A percentile compares a stretch with the other conserved stretches of the same genome.
These are phyloP conservation scores for Embiotoca jacksoni DNA, from an alignment of 2,113 vertebrate genomes.

Conservation along the genomic window DNA sequence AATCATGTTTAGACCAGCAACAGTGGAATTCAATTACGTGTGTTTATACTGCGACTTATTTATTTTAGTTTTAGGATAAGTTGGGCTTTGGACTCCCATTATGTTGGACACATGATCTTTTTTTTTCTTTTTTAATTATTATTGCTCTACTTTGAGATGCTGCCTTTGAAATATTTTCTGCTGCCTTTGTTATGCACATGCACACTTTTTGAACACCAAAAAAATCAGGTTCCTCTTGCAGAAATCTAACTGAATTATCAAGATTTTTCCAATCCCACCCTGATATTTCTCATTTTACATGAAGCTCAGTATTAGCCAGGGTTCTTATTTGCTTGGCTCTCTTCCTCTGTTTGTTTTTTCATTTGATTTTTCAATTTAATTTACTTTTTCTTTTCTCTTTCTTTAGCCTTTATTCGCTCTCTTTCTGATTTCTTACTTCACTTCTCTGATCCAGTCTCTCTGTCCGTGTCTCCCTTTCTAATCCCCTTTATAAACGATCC, in stretches of 20 bases:
- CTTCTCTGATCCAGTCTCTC: conserved; percentile 29
- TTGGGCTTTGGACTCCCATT: background rate
- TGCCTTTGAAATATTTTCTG: background rate
- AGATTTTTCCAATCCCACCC: too few relatives aligned
- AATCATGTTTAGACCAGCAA: conserved; percentile 3
- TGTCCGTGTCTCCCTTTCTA: conserved; percentile 29
- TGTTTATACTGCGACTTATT: conserved; percentile 16
- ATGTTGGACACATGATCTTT: conserved; percentile 14
- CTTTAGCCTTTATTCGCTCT: conserved; percentile 13
- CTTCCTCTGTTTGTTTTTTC: conserved; percentile 1
- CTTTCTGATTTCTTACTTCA: background rate
- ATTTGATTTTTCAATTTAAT: background rate
- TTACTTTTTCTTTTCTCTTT: background rate
- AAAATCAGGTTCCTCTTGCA: too few relatives aligned
- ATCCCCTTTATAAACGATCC: conserved; percentile 69
- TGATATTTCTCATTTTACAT: background rate
- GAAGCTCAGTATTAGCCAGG: background rate
- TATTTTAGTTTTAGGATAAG: conserved; percentile 12
- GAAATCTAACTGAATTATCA: too few relatives aligned
- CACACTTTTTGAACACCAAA: background rate
- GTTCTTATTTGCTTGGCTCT: conserved; percentile 41
- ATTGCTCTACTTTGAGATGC: background rate
- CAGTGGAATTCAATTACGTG: conserved; percentile 3
- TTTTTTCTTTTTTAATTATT: background rate
- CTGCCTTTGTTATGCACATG: background rate